Evolutionary conservation across 2,888 invertebrate genomes (phyloP).

Genomic region (Parochlus steinenii): DNA sequence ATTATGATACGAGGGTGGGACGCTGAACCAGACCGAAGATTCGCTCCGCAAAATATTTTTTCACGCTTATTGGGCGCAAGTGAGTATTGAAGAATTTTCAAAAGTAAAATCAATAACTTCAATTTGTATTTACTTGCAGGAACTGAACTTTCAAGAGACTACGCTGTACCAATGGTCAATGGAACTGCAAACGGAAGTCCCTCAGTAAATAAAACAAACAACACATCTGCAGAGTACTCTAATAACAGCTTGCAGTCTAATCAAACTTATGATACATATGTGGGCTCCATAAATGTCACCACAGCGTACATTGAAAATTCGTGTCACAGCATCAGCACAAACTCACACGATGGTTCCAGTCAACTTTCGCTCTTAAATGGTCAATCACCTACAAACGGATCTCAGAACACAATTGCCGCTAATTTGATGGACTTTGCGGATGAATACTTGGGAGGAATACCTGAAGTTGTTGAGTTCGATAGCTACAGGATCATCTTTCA

Average conservation of each 20-base stretch:
- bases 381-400: constrained; percentile 7
- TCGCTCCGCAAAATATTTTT: constrained; percentile 70
- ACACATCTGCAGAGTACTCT: constrained; percentile 3
- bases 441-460: constrained; percentile 32
- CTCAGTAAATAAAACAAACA: not conserved
- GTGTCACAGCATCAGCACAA: constrained; percentile 3
- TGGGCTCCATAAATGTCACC: constrained; percentile 6
- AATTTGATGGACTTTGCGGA: constrained; percentile 2
- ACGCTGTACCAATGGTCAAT: constrained; percentile 1
- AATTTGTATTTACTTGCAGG: constrained; percentile 3
- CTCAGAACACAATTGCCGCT: constrained; percentile 5
- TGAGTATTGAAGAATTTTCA: not conserved
- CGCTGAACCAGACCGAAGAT: constrained; percentile 46
- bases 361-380: constrained; percentile 8
- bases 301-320: constrained; percentile 8
- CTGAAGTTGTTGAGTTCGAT: constrained; percentile 37
- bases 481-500: constrained; percentile 41
- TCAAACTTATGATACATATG: constrained; percentile 12
- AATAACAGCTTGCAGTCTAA: constrained; percentile 10
- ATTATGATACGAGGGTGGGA: constrained; percentile 73
- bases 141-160: constrained; percentile 8
- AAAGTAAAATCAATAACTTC: not conserved
- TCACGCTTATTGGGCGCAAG: constrained; percentile 17
- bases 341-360: constrained; percentile 8
- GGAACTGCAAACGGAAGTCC: not conserved